A percentile compares a stretch with the other conserved stretches of the same genome.
Evolutionary conservation across 1,140 invertebrate species (phyloP).

Genomic region (Lepidotrigona ventralis): DNA sequence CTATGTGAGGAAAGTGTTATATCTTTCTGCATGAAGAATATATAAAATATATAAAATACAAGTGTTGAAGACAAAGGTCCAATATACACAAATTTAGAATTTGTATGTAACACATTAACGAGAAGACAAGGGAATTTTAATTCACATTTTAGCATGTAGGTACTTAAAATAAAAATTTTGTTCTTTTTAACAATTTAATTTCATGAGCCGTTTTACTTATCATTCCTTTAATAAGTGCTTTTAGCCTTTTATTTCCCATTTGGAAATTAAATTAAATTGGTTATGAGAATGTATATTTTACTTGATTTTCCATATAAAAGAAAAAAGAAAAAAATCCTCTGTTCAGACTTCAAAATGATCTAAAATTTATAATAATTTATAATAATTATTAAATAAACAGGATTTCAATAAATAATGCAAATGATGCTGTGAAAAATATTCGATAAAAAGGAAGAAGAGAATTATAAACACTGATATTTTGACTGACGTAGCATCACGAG

Average conservation of each 20-base stretch:
- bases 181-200: background rate
- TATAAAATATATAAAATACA: background rate
- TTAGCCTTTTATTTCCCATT: background rate
- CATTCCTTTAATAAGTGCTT: background rate
- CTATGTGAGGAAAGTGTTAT: background rate
- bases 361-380: background rate
- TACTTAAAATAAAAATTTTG: background rate
- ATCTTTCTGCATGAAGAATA: background rate
- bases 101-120: background rate
- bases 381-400: background rate
- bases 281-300: constrained; percentile 2
- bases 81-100: background rate
- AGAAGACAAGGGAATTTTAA: background rate
- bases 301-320: background rate
- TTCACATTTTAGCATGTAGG: too few species aligned
- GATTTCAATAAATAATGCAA: background rate
- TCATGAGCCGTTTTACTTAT: background rate
- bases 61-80: background rate
- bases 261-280: constrained; percentile 4
- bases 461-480: background rate
- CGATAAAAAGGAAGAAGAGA: background rate
- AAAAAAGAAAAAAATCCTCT: background rate
- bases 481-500: background rate
- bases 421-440: background rate
- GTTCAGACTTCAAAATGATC: background rate